Percentiles rank a stretch among this genome's conserved stretches.
These are phyloP conservation scores for Drosophila macrothrix DNA, from an alignment of 2,888 invertebrate species.

Conservation along the genomic window DNA sequence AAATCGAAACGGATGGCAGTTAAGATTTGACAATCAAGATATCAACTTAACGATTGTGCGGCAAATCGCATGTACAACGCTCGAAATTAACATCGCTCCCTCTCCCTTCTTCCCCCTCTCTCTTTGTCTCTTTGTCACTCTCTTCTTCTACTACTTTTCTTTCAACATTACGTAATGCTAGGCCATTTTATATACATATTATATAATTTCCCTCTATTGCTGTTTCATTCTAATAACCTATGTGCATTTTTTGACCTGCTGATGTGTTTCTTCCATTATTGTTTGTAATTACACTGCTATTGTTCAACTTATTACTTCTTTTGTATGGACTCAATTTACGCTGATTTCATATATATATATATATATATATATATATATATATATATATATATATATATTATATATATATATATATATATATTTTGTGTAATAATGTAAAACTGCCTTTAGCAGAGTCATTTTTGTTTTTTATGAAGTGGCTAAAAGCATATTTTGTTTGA, in stretches of 20 bases:
- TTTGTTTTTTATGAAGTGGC: background rate
- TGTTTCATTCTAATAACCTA: background rate
- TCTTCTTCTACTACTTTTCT: background rate
- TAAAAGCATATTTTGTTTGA: background rate
- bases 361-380: background rate
- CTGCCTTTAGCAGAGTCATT: background rate
- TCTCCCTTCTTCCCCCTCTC: background rate
- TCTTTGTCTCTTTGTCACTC: background rate
- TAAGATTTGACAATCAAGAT: constrained; percentile 59
- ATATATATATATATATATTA: background rate
- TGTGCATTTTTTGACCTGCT: background rate
- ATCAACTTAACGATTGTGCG: constrained; percentile 56
- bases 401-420: background rate
- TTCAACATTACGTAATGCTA: constrained; percentile 20
- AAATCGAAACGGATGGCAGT: constrained; percentile 60
- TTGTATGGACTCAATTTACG: background rate
- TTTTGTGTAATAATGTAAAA: background rate
- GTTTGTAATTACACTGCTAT: background rate
- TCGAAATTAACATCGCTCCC: constrained; percentile 38
- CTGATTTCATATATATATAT: background rate
- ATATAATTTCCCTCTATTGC: background rate
- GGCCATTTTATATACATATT: background rate
- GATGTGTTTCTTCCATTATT: background rate
- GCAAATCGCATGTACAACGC: constrained; percentile 27
- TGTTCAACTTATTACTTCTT: background rate